Conservation (phyloP, 2,888 invertebrate genomes). For the Pantelozetes paolii region DNA sequence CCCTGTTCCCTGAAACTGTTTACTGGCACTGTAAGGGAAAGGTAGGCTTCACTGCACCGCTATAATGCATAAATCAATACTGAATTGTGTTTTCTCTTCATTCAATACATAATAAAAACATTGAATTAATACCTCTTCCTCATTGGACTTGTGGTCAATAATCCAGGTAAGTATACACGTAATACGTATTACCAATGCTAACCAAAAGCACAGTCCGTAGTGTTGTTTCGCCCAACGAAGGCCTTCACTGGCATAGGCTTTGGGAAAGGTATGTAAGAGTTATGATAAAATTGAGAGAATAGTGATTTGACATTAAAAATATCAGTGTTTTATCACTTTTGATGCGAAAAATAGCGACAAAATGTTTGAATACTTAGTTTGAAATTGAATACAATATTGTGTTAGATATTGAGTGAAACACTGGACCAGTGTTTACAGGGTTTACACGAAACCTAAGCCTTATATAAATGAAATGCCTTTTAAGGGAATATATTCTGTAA, state of each 20-base stretch:
- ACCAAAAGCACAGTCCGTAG: constrained; percentile 26
- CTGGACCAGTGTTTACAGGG: no score
- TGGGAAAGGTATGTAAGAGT: background rate
- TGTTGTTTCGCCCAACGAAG: constrained; percentile 34
- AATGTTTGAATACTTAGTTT: no score
- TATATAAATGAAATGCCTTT: no score
- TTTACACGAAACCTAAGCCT: no score
- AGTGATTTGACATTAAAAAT: background rate
- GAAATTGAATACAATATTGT: no score
- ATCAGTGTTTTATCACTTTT: background rate
- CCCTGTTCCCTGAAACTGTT: background rate
- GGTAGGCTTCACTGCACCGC: background rate
- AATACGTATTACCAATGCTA: constrained; percentile 19
- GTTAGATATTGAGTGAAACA: no score
- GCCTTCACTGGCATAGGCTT: constrained; percentile 9
- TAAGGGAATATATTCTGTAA: background rate
- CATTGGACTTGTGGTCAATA: constrained; percentile 4
- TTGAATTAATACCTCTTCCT: constrained; percentile 1
- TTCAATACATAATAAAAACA: background rate
- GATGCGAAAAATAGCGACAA: background rate
- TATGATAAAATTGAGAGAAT: background rate
- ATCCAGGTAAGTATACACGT: constrained; percentile 15
- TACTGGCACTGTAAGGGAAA: background rate
- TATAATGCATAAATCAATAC: no score
- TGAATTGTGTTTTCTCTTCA: no score